Conservation (phyloP, 2,888 invertebrate species). For the Nephrotoma guestfalica region DNA sequence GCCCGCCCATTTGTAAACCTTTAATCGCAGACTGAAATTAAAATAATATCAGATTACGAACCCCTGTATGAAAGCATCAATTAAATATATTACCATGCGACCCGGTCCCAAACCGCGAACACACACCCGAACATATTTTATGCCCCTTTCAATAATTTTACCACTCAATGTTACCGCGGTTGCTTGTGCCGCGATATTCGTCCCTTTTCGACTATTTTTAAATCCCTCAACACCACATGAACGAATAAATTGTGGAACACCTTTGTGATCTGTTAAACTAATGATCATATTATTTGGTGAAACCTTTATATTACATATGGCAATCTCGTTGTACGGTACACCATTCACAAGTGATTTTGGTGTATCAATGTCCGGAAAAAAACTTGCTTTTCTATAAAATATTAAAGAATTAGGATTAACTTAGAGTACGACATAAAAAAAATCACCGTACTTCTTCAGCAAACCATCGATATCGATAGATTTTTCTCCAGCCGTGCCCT, state of each 20-base stretch:
- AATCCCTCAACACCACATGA: slow-evolving; percentile 88
- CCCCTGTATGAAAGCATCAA: not conserved
- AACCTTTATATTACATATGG: slow-evolving; percentile 68
- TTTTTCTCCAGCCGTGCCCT: slow-evolving; percentile 66
- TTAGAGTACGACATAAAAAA: not conserved
- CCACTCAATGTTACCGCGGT: slow-evolving; percentile 67
- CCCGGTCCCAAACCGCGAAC: slow-evolving; percentile 81
- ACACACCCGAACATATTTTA: slow-evolving; percentile 58
- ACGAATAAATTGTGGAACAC: slow-evolving; percentile 41
- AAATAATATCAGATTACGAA: not conserved
- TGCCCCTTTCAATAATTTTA: slow-evolving; percentile 58
- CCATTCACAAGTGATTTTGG: slow-evolving; percentile 60
- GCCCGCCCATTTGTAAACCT: slow-evolving; percentile 82
- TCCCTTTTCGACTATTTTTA: slow-evolving; percentile 88
- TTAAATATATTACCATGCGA: slow-evolving; percentile 52
- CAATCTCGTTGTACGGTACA: slow-evolving; percentile 60
- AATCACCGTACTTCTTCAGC: slow-evolving; percentile 38
- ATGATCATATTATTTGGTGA: slow-evolving; percentile 83
- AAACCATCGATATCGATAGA: slow-evolving; percentile 52
- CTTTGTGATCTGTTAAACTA: slow-evolving; percentile 52
- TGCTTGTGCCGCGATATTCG: slow-evolving; percentile 92
- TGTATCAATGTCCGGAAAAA: slow-evolving; percentile 62
- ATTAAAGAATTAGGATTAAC: not conserved
- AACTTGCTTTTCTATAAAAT: slow-evolving; percentile 44
- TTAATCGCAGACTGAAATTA: slow-evolving; percentile 72